These are phyloP conservation scores for Bubo scandiacus DNA, from an alignment of 2,113 vertebrate species.

Conservation along the genomic window DNA sequence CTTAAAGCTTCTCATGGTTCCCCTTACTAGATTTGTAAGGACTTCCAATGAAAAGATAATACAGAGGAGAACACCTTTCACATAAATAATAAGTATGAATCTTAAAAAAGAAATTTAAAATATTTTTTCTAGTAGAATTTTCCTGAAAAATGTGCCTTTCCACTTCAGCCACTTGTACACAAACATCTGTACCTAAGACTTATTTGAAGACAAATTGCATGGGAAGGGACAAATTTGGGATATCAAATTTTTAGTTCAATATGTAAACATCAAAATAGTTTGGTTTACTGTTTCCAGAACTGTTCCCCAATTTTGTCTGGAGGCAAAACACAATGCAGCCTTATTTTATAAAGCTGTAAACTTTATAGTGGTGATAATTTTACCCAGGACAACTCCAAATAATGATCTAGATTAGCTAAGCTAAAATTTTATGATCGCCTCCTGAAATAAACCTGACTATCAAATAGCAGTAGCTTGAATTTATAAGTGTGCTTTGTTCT, in stretches of 20 bases:
- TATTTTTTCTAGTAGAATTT: not conserved
- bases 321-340: not conserved
- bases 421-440: not conserved
- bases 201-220: not conserved
- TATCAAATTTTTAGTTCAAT: not conserved
- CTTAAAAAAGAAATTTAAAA: not conserved
- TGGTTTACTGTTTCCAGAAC: not conserved
- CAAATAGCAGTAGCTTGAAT: not conserved
- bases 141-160: not conserved
- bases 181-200: not conserved
- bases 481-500: not conserved
- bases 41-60: not conserved
- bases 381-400: not conserved
- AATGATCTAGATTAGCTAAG: not conserved
- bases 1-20: not conserved
- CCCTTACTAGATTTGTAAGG: not conserved
- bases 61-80: not conserved
- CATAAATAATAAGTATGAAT: not conserved
- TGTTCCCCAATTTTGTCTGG: not conserved
- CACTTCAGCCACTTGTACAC: not conserved
- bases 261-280: not conserved
- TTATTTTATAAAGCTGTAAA: not conserved
- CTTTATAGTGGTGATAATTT: not conserved
- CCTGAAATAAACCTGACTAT: not conserved
- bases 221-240: not conserved